These are phyloP conservation scores for Philopedon plagiatum DNA, from an alignment of 2,888 invertebrate species.

Conservation along the genomic window DNA sequence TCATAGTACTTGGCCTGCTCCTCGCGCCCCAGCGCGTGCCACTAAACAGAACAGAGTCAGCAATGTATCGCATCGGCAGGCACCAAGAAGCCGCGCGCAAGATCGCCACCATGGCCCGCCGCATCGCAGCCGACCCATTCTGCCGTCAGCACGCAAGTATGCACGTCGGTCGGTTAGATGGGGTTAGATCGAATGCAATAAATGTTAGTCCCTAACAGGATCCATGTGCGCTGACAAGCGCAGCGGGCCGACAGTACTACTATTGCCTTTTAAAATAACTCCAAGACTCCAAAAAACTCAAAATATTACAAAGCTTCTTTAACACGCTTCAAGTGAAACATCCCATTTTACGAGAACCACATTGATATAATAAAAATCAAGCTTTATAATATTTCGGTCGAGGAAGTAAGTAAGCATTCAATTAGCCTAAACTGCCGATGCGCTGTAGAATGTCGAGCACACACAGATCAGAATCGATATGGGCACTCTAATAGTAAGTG, in stretches of 20 bases:
- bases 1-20: slow-evolving; percentile 99
- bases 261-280: background rate
- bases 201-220: slow-evolving; percentile 55
- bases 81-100: slow-evolving; percentile 67
- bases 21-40: slow-evolving; percentile 99
- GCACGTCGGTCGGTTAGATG: slow-evolving; percentile 55
- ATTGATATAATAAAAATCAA: too few species aligned
- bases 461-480: slow-evolving; percentile 51
- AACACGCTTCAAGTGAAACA: too few species aligned
- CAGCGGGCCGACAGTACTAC: slow-evolving; percentile 12
- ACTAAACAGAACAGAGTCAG: slow-evolving; percentile 74
- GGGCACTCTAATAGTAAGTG: slow-evolving; percentile 56
- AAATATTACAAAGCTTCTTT: slow-evolving; percentile 14
- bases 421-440: background rate
- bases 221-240: slow-evolving; percentile 42
- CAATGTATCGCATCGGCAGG: slow-evolving; percentile 61
- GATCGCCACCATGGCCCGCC: slow-evolving; percentile 54
- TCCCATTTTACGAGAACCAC: too few species aligned
- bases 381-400: slow-evolving; percentile 10
- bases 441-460: slow-evolving; percentile 40
- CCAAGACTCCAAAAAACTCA: background rate
- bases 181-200: slow-evolving; percentile 56
- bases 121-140: slow-evolving; percentile 60
- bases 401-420: background rate
- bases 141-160: slow-evolving; percentile 54